Evolutionary conservation across 2,797 vertebrate genomes (phyloP).

Genomic region (Falco rusticolus): DNA sequence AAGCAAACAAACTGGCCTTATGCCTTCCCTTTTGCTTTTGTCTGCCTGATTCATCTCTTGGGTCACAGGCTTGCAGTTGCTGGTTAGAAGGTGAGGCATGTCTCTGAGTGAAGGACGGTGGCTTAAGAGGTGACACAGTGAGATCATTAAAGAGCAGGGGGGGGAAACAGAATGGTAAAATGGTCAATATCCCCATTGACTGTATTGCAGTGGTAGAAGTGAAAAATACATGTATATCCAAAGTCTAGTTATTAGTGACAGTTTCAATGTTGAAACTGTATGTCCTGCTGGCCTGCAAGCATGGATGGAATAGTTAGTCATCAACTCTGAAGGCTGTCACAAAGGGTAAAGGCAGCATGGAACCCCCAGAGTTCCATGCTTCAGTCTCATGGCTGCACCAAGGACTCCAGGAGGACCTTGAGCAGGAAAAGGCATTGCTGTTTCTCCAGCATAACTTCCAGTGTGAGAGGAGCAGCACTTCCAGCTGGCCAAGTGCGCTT

Average conservation of each 20-base stretch:
- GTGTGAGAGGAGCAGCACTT: background rate
- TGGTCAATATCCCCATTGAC: background rate
- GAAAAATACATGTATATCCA: background rate
- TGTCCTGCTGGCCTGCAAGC: background rate
- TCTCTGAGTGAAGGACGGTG: background rate
- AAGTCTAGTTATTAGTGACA: background rate
- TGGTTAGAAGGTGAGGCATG: background rate
- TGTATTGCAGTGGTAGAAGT: accelerated
- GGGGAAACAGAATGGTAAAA: background rate
- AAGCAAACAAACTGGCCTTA: background rate
- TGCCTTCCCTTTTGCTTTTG: background rate
- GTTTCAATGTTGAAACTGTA: background rate
- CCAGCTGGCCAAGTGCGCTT: background rate
- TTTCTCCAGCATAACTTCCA: background rate
- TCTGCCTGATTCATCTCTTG: background rate
- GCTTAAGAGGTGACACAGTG: background rate
- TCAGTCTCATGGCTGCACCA: background rate
- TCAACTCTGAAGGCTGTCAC: background rate
- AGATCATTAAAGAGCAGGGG: background rate
- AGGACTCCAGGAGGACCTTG: background rate
- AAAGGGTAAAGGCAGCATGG: background rate
- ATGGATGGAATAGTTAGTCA: background rate
- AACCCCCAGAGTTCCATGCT: background rate
- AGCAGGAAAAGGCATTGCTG: background rate
- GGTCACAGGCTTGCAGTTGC: background rate